These are phyloP conservation scores for Mobula hypostoma DNA, from an alignment of 2,113 vertebrate genomes.

Conservation along the genomic window DNA sequence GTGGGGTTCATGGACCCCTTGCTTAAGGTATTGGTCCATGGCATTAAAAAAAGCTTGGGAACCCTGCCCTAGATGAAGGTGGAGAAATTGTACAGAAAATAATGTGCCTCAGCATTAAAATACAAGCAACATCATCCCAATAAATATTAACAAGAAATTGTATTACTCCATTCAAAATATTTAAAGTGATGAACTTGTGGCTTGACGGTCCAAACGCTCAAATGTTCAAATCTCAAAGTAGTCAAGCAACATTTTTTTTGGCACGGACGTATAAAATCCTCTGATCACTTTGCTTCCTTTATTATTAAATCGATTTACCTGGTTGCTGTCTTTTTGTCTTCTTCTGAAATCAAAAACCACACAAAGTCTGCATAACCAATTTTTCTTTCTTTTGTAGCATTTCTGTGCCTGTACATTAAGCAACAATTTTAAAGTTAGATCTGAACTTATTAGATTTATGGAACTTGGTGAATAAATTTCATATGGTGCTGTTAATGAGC, in stretches of 20 bases:
- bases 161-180: background rate
- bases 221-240: background rate
- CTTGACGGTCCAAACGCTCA: background rate
- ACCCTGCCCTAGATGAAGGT: too few species aligned
- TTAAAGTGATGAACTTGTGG: background rate
- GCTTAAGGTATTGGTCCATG: too few species aligned
- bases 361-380: conserved; percentile 89
- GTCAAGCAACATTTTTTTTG: background rate
- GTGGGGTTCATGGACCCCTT: too few species aligned
- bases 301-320: conserved; percentile 57
- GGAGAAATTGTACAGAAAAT: background rate
- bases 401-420: conserved; percentile 59
- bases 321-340: conserved; percentile 86
- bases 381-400: conserved; percentile 66
- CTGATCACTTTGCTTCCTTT: background rate
- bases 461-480: background rate
- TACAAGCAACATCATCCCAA: background rate
- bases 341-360: conserved; percentile 94
- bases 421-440: background rate
- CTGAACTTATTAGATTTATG: background rate
- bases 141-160: background rate
- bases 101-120: background rate
- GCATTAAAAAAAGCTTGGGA: too few species aligned
- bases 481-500: background rate
- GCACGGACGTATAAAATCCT: background rate